Percentiles rank a stretch among this genome's conserved stretches.
Conservation (phyloP, 1,140 invertebrate species). For the Eurytemora carolleeae region DNA sequence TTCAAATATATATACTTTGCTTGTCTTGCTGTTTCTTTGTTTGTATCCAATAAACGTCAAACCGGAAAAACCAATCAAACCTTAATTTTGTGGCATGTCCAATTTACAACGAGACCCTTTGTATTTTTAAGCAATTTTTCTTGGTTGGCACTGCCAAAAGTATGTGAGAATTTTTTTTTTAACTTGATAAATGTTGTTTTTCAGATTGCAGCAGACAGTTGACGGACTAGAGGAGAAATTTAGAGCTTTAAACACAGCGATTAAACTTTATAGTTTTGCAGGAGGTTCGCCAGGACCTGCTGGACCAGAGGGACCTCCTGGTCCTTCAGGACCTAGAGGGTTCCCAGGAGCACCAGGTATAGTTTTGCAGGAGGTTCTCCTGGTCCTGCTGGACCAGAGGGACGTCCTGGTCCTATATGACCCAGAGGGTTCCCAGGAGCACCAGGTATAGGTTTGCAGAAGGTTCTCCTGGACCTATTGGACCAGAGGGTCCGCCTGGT, state of each 20-base stretch:
- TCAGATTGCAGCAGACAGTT: background rate
- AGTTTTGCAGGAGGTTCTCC: constrained; percentile 32
- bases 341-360: constrained; percentile 22
- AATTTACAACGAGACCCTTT: no score
- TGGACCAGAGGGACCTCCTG: constrained; percentile 27
- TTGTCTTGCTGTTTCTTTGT: no score
- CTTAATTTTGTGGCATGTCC: no score
- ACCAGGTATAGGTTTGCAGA: constrained; percentile 27
- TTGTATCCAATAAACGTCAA: no score
- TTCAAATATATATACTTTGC: no score
- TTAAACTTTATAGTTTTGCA: constrained; percentile 34
- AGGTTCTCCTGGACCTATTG: constrained; percentile 29
- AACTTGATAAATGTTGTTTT: no score
- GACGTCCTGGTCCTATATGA: constrained; percentile 25
- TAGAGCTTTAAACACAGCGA: constrained; percentile 33
- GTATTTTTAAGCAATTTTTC: no score
- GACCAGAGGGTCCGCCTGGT: constrained; percentile 27
- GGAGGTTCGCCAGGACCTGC: constrained; percentile 30
- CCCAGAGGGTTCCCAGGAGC: constrained; percentile 25
- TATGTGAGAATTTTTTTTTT: no score
- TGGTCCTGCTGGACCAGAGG: constrained; percentile 28
- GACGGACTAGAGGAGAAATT: constrained; percentile 24
- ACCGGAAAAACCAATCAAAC: no score
- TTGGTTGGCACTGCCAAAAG: no score
- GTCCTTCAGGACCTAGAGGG: constrained; percentile 25